These are phyloP conservation scores for Boleophthalmus pectinirostris DNA, from an alignment of 2,113 vertebrate species.

Conservation along the genomic window DNA sequence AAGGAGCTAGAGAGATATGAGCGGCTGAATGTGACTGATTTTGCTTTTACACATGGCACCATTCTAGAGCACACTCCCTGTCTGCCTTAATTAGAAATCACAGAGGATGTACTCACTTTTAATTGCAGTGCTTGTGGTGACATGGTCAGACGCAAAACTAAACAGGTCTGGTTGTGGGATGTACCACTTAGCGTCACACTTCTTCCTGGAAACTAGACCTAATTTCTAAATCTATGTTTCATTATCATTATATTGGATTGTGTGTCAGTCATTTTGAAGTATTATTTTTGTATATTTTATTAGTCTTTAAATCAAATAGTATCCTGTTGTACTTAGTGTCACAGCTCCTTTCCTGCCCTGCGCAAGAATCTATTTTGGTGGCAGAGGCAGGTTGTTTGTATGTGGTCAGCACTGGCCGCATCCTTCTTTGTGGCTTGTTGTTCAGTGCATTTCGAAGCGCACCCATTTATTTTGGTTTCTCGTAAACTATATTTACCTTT, in stretches of 20 bases:
- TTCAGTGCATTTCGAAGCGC: conserved; percentile 83
- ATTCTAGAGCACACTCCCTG: not conserved
- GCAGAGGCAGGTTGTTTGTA: conserved; percentile 82
- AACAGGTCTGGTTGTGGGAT: not conserved
- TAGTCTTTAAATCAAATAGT: conserved; percentile 39
- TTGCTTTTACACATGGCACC: not conserved
- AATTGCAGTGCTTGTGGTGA: conserved; percentile 16
- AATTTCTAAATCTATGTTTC: not conserved
- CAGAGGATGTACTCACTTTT: conserved; percentile 5
- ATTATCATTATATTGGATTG: not conserved
- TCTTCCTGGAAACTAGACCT: conserved; percentile 1
- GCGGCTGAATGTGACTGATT: not conserved
- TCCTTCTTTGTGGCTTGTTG: conserved; percentile 87
- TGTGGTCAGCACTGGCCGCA: conserved; percentile 77
- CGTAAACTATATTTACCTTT: conserved; percentile 89
- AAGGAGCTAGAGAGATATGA: not conserved
- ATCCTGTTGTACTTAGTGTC: conserved; percentile 70
- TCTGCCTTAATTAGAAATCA: not conserved
- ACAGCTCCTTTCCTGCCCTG: conserved; percentile 85
- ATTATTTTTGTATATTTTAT: not conserved
- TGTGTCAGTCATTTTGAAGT: not conserved
- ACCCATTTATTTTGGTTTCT: conserved; percentile 90
- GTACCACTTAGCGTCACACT: not conserved
- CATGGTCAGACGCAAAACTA: not conserved
- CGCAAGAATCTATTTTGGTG: conserved; percentile 83